phyloP scores from a whole-genome alignment of 2,888 invertebrate species.

The Macaria notata region DNA sequence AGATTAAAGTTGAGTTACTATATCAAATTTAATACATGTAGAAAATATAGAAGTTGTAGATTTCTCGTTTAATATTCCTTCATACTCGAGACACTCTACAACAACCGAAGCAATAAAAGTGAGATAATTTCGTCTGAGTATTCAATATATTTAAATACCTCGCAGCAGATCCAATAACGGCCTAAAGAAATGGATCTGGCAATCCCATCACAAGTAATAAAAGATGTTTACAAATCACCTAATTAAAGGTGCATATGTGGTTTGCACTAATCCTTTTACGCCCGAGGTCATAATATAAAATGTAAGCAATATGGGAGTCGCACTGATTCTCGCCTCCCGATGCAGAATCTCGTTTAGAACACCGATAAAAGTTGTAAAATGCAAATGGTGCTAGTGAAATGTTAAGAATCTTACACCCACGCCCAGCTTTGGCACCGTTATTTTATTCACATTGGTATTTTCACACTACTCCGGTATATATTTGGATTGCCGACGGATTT shows the following conservation, averaged over 20 bases:
- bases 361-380: slow-evolving; percentile 79
- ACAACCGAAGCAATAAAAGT: background rate
- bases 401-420: slow-evolving; percentile 75
- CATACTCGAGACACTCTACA: too few species aligned
- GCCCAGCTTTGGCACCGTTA: slow-evolving; percentile 60
- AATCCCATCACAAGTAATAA: slow-evolving; percentile 16
- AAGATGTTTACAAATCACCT: slow-evolving; percentile 32
- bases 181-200: slow-evolving; percentile 10
- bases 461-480: slow-evolving; percentile 46
- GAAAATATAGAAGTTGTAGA: too few species aligned
- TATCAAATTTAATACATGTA: too few species aligned
- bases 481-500: slow-evolving; percentile 42
- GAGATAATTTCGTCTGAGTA: background rate
- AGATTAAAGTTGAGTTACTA: too few species aligned
- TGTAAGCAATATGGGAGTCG: slow-evolving; percentile 58
- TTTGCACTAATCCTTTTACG: slow-evolving; percentile 47
- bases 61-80: too few species aligned
- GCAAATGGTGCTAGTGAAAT: slow-evolving; percentile 75
- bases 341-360: slow-evolving; percentile 67
- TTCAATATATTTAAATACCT: background rate
- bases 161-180: slow-evolving; percentile 1
- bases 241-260: slow-evolving; percentile 38
- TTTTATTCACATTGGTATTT: slow-evolving; percentile 60
- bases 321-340: slow-evolving; percentile 60
- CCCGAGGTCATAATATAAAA: slow-evolving; percentile 48